Evolutionary conservation across 2,113 vertebrate genomes (phyloP), one percentile per base, ranked within the genome.

Genomic region (Alligator mississippiensis): DNA sequence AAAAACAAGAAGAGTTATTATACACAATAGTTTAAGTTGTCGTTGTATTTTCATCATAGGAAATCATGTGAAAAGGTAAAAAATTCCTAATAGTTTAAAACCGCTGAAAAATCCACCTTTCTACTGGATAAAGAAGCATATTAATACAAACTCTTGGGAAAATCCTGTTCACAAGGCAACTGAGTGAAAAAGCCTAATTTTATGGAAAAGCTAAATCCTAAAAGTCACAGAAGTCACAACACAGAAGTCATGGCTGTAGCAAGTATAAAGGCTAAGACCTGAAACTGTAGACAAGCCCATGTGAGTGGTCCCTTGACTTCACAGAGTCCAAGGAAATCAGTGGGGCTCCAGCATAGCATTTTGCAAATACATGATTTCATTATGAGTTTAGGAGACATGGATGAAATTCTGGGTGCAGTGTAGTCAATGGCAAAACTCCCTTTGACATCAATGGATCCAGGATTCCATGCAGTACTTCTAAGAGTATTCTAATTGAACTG

Each of bases 1-100:
- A 64, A 85, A 90, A 84, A 3, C 7, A 61, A 54, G 63, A 75
- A 11, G 75, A 77, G 63, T 0, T 0, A n/a, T 10, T 15, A 4
- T 1, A 0, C 63, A 62, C 28, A 83, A 60, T 64, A 88, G 11
- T 84, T 80, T 62, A 5, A 93, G 66, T 76, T 77, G 62, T 84
- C 47, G 62, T 5, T 4, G 82, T 64, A 5, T 64, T 82, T 90
- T 93, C 82, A 3, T 6, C 64, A 55, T 66, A 63, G 66, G 88
- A 64, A 89, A 77, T 8, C 55, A 75, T 4, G 58, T 28, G 4
- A 82, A 87, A 86, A 1, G 2, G 77, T n/a, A 86, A 90, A 58
- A 89, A 60, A 74, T 68, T 75, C 61, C 57, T 87, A 68, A n/a
- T 82, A 79, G 58, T 58, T 55, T 68, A 5, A 9, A 89, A 10